A percentile compares a stretch with the other conserved stretches of the same genome.
Conservation (phyloP, 2,797 vertebrate genomes). For the Kryptopterus vitreolus region DNA sequence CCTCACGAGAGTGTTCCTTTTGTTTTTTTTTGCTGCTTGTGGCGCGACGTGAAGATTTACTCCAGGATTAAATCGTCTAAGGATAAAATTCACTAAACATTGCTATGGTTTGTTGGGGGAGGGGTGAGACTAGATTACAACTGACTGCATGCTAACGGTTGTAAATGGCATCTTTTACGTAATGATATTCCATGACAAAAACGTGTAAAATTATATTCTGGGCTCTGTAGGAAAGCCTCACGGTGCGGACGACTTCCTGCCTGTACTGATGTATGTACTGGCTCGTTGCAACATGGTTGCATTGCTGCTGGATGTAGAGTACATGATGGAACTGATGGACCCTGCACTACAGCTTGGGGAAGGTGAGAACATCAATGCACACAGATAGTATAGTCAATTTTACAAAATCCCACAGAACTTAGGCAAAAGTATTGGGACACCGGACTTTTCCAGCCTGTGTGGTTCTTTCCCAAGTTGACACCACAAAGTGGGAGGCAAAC, state of each 20-base stretch:
- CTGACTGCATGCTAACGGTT: neutral
- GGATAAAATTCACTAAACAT: constrained; percentile 9
- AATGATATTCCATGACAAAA: neutral
- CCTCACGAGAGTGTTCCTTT: neutral
- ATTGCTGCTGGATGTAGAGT: constrained; percentile 90
- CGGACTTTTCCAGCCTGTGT: too few relatives aligned
- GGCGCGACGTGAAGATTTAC: neutral
- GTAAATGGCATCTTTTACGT: neutral
- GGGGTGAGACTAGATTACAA: neutral
- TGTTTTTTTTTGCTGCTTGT: neutral
- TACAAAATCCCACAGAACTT: constrained; percentile 11
- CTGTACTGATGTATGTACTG: constrained; percentile 96
- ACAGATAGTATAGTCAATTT: neutral
- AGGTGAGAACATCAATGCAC: constrained; percentile 69
- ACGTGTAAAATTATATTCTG: constrained; percentile 20
- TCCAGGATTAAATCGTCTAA: constrained; percentile 10
- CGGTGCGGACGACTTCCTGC: constrained; percentile 95
- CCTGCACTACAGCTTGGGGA: constrained; percentile 92
- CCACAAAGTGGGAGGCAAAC: too few relatives aligned
- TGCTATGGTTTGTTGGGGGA: constrained; percentile 2
- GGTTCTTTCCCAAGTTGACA: too few relatives aligned
- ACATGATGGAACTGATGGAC: constrained; percentile 99
- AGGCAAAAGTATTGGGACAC: neutral
- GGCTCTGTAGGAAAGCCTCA: constrained; percentile 80
- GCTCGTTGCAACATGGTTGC: constrained; percentile 85